phyloP scores from a whole-genome alignment of 2,113 vertebrate species.

The Ursus arctos region DNA sequence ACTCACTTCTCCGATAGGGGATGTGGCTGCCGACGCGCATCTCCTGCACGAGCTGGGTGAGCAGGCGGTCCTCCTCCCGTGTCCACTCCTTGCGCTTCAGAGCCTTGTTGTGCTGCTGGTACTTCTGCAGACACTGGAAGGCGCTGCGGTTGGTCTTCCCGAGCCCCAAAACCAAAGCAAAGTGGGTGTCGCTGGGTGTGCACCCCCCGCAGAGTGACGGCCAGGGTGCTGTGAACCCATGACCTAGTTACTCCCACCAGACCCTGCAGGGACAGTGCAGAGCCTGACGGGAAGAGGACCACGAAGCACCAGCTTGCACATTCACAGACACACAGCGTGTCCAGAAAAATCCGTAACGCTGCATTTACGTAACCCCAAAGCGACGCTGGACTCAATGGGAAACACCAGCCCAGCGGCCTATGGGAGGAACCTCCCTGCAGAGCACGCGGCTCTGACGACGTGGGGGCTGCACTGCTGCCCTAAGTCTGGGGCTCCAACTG shows the following conservation, averaged over 20 bases:
- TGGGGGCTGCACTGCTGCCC: rapidly evolving
- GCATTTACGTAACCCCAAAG: rapidly evolving
- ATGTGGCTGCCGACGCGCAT: constrained; percentile 97
- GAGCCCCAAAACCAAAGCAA: background rate
- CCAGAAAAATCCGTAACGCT: rapidly evolving
- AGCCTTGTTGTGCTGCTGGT: constrained; percentile 91
- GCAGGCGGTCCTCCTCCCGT: constrained; percentile 90
- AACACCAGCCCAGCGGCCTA: rapidly evolving
- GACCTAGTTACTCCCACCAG: rapidly evolving
- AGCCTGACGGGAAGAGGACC: rapidly evolving
- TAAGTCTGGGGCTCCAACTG: rapidly evolving
- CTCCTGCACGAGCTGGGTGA: constrained; percentile 92
- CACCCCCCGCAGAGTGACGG: rapidly evolving
- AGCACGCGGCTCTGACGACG: rapidly evolving
- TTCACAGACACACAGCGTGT: rapidly evolving
- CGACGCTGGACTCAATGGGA: rapidly evolving
- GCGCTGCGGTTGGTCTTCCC: constrained; percentile 93
- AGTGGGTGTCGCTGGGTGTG: rapidly evolving
- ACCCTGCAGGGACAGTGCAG: rapidly evolving
- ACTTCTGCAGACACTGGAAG: constrained; percentile 97
- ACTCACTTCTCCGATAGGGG: constrained; percentile 95
- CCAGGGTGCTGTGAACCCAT: rapidly evolving
- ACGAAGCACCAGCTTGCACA: rapidly evolving
- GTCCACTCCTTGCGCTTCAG: constrained; percentile 91
- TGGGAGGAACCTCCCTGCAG: rapidly evolving